Evolutionary conservation across 2,888 invertebrate genomes (phyloP).

Genomic region (Protophormia terraenovae): DNA sequence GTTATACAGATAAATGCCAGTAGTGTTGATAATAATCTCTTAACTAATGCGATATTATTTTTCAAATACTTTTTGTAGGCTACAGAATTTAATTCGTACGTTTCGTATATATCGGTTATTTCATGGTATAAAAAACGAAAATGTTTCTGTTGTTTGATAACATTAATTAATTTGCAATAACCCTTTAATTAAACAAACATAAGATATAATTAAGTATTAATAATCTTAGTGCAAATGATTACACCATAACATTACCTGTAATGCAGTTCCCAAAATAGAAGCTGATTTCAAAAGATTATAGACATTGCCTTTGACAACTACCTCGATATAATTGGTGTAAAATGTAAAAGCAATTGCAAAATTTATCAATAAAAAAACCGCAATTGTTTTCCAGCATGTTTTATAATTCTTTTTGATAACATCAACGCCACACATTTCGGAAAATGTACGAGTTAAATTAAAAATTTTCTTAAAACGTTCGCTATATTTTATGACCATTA

Average conservation of each 20-base stretch:
- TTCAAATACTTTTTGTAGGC: constrained; percentile 10
- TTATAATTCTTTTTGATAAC: constrained; percentile 14
- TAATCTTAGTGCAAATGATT: too few species aligned
- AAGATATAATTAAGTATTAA: too few species aligned
- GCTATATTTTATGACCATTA: constrained; percentile 10
- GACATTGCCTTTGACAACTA: not conserved
- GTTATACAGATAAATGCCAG: not conserved
- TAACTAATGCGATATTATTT: not conserved
- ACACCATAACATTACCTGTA: constrained; percentile 35
- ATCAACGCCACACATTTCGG: constrained; percentile 1
- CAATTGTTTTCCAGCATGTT: not conserved
- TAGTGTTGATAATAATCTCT: not conserved
- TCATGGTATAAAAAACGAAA: constrained; percentile 7
- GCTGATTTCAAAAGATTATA: not conserved
- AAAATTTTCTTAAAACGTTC: constrained; percentile 6
- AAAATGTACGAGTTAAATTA: not conserved
- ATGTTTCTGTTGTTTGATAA: not conserved
- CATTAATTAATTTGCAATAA: constrained; percentile 16
- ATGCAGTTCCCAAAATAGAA: constrained; percentile 16
- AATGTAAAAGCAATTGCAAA: not conserved
- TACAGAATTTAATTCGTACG: not conserved
- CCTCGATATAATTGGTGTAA: constrained; percentile 22
- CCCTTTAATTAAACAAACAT: too few species aligned
- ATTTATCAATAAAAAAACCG: not conserved
- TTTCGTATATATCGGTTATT: constrained; percentile 28